These are phyloP conservation scores for Cryptoblepharus egeriae DNA, from an alignment of 2,797 vertebrate species.

Conservation along the genomic window DNA sequence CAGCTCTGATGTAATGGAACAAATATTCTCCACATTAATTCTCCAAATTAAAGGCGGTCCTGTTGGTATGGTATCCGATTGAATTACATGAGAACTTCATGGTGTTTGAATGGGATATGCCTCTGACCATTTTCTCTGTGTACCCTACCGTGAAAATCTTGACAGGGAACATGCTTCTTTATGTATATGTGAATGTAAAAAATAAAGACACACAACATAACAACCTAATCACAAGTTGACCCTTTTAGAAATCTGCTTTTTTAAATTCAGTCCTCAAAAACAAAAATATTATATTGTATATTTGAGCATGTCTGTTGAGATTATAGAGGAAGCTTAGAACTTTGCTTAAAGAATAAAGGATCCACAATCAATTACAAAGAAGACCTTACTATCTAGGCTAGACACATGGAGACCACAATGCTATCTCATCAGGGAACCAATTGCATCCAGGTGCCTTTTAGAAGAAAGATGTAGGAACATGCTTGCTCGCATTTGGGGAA, in stretches of 20 bases:
- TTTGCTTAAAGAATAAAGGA: conserved; percentile 51
- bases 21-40: no score
- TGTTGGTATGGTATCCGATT: no score
- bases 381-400: conserved; percentile 62
- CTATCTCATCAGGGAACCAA: conserved; percentile 71
- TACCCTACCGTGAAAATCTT: background rate
- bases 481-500: conserved; percentile 73
- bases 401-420: conserved; percentile 44
- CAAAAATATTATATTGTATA: conserved; percentile 33
- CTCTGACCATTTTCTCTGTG: background rate
- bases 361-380: conserved; percentile 62
- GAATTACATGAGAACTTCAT: background rate
- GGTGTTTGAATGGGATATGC: background rate
- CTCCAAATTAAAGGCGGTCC: no score
- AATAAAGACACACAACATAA: background rate
- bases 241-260: conserved; percentile 34
- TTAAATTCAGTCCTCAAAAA: conserved; percentile 46
- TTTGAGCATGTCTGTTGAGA: conserved; percentile 48
- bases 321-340: conserved; percentile 52
- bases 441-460: conserved; percentile 65
- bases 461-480: conserved; percentile 75
- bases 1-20: no score
- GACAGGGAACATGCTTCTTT: background rate
- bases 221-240: conserved; percentile 41
- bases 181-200: background rate